Base-by-base conservation (phyloP, 64 coral and sea anemone genomes). In the Hydrozoanthus tunicans region DNA sequence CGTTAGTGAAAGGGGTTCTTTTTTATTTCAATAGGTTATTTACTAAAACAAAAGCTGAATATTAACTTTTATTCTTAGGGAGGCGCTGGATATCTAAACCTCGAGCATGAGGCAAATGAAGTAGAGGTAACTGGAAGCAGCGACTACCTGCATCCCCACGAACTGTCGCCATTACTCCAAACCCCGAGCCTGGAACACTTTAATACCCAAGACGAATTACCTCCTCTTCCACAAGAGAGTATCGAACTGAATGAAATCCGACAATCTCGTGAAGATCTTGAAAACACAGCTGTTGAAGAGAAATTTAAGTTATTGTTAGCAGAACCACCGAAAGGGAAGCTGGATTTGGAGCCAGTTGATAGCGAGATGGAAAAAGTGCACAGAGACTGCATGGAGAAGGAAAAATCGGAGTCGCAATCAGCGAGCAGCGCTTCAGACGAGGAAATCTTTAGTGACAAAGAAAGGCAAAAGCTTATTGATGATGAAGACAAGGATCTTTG, bases 401-500 rank as follows among this genome's bases (percentile, higher is more conserved):
- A 91, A 9, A 91, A 91, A 0, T 66, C 71, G 7, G 91, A 93
- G 9, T 90, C 80, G 3, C 85, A 66, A 5, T 88, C 84, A 4
- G 80, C 6, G 3, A 93, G 58, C 70, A 59, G 70, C 6, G 53
- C 66, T 10, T 88, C 86, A 4, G 84, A 80, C 3, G 92, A 81
- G 62, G 82, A 94, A 14, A 4, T 94, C 80, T 69, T 94, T 17
- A 94, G 95, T 64, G 90, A 96, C 59, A 94, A 94, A 62, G 95
- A 96, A 92, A 84, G 74, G 56, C 94, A 91, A 26, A 92, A 79
- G 64, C 86, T 91, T 9, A 64, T 89, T 9, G 78, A 81, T 14
- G 88, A 93, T 53, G 92, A 96, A 13, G 94, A 96, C 4, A 96
- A 91, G 64, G 94, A 93, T 32, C 59, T 91, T 53, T 96, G 94